These are phyloP conservation scores for Pheosia tremula DNA, from an alignment of 2,888 invertebrate genomes.

Conservation along the genomic window DNA sequence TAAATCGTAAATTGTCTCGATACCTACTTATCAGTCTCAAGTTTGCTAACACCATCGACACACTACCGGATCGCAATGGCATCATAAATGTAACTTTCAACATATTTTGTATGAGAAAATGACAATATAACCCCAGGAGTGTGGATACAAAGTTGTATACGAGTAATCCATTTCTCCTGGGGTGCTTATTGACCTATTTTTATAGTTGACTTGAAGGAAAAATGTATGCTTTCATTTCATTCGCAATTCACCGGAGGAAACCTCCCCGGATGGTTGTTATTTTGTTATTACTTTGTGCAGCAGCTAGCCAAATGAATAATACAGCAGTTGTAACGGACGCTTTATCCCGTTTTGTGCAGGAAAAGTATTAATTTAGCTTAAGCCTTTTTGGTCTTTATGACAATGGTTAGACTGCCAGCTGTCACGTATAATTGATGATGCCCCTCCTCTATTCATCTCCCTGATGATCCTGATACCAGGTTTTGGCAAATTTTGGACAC, in stretches of 20 bases:
- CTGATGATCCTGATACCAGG: no score
- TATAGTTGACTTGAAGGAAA: conserved; percentile 1
- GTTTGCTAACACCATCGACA: no score
- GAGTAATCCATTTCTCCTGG: background rate
- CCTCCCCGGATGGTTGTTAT: background rate
- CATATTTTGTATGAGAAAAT: no score
- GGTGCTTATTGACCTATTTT: conserved; percentile 1
- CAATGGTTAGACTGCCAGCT: no score
- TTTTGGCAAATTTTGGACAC: no score
- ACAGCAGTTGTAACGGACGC: conserved; percentile 1
- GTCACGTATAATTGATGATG: no score
- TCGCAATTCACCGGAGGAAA: background rate
- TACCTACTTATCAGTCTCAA: no score
- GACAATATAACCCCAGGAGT: background rate
- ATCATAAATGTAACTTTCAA: no score
- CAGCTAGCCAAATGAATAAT: background rate
- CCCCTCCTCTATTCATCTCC: no score
- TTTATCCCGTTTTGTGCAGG: background rate
- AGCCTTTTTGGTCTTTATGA: no score
- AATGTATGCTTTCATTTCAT: background rate
- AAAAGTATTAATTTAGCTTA: background rate
- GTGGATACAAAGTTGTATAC: background rate
- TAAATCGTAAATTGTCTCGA: no score
- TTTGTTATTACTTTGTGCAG: conserved; percentile 3
- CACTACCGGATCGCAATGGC: no score